Base-by-base conservation (phyloP, 2,113 vertebrate species). In the Hippopotamus amphibius region DNA sequence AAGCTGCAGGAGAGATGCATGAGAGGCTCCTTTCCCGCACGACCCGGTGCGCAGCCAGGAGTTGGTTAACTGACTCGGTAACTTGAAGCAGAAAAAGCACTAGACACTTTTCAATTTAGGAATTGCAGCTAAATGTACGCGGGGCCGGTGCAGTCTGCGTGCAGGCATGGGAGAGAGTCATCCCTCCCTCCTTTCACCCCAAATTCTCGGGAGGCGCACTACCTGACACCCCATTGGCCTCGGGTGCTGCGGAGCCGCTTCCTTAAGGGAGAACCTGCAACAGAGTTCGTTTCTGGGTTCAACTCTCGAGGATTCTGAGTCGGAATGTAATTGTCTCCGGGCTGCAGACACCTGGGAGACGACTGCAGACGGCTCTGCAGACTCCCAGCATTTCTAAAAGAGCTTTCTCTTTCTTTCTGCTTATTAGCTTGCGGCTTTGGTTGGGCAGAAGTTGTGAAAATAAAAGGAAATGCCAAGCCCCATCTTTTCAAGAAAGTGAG, bases 261-360 rank as follows among this genome's bases (percentile, higher is more conserved):
- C 65, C 86, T 83, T 66, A 69, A 37, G 59, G 55, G 93, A 96
- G 46, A 79, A 37, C 26, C 30, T 1, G 28, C 59, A 26, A 63
- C 89, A 79, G 77, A 74, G 72, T 87, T 93, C 53, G 17, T 94
- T 97, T 82, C 93, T 88, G 79, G 66, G 76, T 77, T 96, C 69
- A 85, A 48, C 92, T 89, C 74, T 66, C 14, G 0, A 76, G 92
- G 71, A 96, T 86, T 83, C 77, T 41, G 41, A 46, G 66, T 50
- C 1, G 10, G 84, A 74, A 96, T 46, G 48, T 50, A 68, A 96
- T 74, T 74, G 88, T 93, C 88, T 96, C 9, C 0, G 76, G 90
- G 57, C 82, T 63, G 48, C 80, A 83, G 82, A 93, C 89, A 96
- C 96, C 93, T 95, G 91, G 68, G 92, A 93, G 71, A 72, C 0